Base-by-base conservation (phyloP, 1,140 invertebrate genomes). In the Pseudomyrmex pallidus region DNA sequence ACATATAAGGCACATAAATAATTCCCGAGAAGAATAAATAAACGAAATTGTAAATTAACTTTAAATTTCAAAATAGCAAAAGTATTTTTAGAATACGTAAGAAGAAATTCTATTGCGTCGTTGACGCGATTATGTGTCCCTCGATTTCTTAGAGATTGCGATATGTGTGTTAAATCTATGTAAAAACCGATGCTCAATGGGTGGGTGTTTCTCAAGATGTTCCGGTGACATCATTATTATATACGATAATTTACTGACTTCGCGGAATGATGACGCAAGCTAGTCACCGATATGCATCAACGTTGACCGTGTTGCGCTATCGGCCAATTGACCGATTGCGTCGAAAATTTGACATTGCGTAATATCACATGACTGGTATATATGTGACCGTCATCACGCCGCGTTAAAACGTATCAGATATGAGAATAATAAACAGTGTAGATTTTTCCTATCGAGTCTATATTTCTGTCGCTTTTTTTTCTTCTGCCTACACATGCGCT, bases 231-330 rank as follows among this genome's bases (percentile, higher is more conserved):
- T 84, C 74, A 80, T 84, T 84, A 64, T 63, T 46, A 70, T 35
- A 35, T 10, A 64, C 52, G 54, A 72, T 80, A 87, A 87, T 87
- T 66, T 62, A 72, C 56, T 74, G 82, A 87, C 82, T 74, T 80
- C 72, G 63, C 68, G 57, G 68, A 74, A 84, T 63, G 59, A 87
- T 76, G 25, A 84, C 12, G 73, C 22, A 50, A 35, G 1, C 12
- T 46, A 50, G 67, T 20, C 50, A 68, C 8, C 35, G 35, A 48
- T 25, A 78, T 1, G 15, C 64, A 22, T 50, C 10, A 12, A 35
- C 59, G 20, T 63, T 15, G 25, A 35, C 10, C 25, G 8, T 25
- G 25, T 12, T 13, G 15, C 9, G 8, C n/a, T 56, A 70, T 25
- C 22, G 12, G 46, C 3, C 64, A 46, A 52, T 68, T 35, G n/a